Percentiles rank a stretch among this genome's conserved stretches.
Evolutionary conservation across 2,888 invertebrate genomes (phyloP).

Genomic region (Drepanosiphum platanoidis): DNA sequence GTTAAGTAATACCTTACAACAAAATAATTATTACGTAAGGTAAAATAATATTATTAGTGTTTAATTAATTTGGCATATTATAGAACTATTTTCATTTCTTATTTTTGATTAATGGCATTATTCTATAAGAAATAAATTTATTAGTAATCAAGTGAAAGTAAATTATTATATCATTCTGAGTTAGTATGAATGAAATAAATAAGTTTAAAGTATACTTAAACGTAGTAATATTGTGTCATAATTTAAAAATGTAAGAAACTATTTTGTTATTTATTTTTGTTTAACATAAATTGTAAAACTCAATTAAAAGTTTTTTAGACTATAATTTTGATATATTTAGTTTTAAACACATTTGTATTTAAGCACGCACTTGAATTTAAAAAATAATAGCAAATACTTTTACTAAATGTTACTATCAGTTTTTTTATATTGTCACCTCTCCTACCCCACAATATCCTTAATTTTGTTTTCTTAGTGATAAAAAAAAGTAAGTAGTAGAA

Average conservation of each 20-base stretch:
- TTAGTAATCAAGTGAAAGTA: conserved; percentile 55
- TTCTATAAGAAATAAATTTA: conserved; percentile 44
- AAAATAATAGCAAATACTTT: too few relatives aligned
- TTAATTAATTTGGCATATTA: conserved; percentile 54
- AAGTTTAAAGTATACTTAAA: conserved; percentile 34
- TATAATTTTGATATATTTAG: background rate
- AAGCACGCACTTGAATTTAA: too few relatives aligned
- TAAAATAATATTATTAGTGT: conserved; percentile 45
- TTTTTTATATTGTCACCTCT: too few relatives aligned
- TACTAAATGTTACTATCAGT: too few relatives aligned
- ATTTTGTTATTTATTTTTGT: conserved; percentile 37
- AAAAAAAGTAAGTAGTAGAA: too few relatives aligned
- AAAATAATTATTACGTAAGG: conserved; percentile 43
- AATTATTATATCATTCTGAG: conserved; percentile 47
- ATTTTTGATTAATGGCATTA: conserved; percentile 51
- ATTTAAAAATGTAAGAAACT: conserved; percentile 42
- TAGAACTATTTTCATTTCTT: conserved; percentile 50
- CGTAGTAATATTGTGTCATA: conserved; percentile 54
- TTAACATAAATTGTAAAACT: conserved; percentile 25
- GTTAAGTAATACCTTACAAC: conserved; percentile 50
- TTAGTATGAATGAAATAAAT: conserved; percentile 44
- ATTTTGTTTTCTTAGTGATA: too few relatives aligned
- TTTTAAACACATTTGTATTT: background rate
- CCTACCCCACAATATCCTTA: too few relatives aligned
- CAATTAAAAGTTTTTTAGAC: background rate